Percentiles rank a stretch among this genome's conserved stretches.
phyloP scores from a whole-genome alignment of 2,888 invertebrate species.

The Mellilla xanthometata region DNA sequence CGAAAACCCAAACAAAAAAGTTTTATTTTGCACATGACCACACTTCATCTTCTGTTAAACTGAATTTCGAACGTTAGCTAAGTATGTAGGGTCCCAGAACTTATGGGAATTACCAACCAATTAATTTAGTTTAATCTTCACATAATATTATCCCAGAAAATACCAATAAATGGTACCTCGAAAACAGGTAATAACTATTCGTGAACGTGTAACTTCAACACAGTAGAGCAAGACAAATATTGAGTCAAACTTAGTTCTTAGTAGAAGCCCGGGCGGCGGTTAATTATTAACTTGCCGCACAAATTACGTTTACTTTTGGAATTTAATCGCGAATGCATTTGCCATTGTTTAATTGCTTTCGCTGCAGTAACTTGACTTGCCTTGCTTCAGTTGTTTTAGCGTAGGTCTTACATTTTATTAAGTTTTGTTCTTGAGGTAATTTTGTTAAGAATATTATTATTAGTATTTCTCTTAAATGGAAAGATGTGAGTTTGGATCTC shows the following conservation, averaged over 20 bases:
- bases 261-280: slow-evolving; percentile 55
- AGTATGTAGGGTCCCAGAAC: no score
- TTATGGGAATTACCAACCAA: no score
- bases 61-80: no score
- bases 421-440: not conserved
- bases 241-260: slow-evolving; percentile 61
- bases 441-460: not conserved
- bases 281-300: slow-evolving; percentile 62
- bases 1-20: no score
- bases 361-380: slow-evolving; percentile 3
- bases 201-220: slow-evolving; percentile 59
- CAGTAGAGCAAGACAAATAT: slow-evolving; percentile 67
- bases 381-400: not conserved
- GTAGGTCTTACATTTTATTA: not conserved
- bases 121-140: no score
- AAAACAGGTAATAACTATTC: slow-evolving; percentile 51
- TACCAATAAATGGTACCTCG: slow-evolving; percentile 12
- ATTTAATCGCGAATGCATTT: slow-evolving; percentile 32
- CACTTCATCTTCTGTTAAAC: no score
- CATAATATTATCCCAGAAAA: slow-evolving; percentile 6
- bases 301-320: slow-evolving; percentile 47
- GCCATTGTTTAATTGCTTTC: slow-evolving; percentile 13
- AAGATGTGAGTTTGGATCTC: no score
- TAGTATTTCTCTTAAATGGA: no score
- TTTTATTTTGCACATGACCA: no score